These are phyloP conservation scores for Cercopithecus mona DNA, from an alignment of 2,113 vertebrate genomes.

Conservation along the genomic window DNA sequence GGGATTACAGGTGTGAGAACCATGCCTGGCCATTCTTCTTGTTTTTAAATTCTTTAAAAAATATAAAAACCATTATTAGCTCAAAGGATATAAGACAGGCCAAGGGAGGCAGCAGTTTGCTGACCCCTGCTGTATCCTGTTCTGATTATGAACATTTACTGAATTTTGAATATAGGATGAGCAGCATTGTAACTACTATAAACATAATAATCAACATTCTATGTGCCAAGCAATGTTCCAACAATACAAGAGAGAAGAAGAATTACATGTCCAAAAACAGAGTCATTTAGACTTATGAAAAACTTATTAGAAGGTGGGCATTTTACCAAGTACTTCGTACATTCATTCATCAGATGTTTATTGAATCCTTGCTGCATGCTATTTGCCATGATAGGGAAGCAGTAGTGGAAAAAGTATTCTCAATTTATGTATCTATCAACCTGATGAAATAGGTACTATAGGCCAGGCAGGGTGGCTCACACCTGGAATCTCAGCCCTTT, in stretches of 20 bases:
- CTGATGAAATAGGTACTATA: neutral
- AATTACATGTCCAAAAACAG: neutral
- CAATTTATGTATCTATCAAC: neutral
- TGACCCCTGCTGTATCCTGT: neutral
- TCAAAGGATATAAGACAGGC: neutral
- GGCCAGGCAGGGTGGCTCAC: too few species aligned
- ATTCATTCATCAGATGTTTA: neutral
- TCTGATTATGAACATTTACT: neutral
- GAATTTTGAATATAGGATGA: neutral
- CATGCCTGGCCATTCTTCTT: too few species aligned
- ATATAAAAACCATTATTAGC: neutral
- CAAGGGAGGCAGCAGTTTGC: neutral
- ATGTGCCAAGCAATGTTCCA: neutral
- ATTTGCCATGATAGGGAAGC: neutral
- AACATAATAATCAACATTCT: neutral
- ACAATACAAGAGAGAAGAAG: neutral
- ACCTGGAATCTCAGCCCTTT: too few species aligned
- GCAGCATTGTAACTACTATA: slow-evolving; percentile 5
- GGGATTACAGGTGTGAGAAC: too few species aligned
- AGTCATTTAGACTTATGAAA: neutral
- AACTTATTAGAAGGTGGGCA: neutral
- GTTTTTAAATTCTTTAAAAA: neutral
- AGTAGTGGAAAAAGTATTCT: neutral
- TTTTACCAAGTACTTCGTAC: neutral
- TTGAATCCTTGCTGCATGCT: neutral